These are phyloP conservation scores for Sepiola atlantica DNA, from an alignment of 2,888 invertebrate species.

Conservation along the genomic window DNA sequence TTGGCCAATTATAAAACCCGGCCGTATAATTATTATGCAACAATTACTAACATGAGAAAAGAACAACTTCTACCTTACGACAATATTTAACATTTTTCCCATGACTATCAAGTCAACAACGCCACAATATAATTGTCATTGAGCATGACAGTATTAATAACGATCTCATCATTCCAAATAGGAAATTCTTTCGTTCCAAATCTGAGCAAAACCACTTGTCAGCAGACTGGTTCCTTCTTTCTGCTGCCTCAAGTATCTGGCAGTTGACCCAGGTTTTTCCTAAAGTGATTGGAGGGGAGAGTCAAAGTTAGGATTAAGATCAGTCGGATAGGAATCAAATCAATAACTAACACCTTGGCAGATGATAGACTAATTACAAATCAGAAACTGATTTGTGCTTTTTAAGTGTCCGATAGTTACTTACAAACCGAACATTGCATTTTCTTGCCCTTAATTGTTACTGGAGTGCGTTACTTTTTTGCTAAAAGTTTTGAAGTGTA, in stretches of 20 bases:
- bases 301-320: background rate
- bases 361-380: background rate
- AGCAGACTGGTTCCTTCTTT: background rate
- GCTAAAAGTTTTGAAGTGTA: background rate
- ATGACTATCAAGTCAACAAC: background rate
- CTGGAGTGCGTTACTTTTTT: background rate
- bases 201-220: background rate
- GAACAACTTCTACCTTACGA: background rate
- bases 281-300: background rate
- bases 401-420: background rate
- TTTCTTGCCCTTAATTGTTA: background rate
- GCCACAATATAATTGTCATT: background rate
- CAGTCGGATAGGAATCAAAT: background rate
- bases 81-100: background rate
- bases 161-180: background rate
- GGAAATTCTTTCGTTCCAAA: background rate
- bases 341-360: background rate
- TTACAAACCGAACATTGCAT: background rate
- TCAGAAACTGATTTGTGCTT: background rate
- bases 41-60: background rate
- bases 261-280: background rate
- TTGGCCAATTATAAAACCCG: background rate
- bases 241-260: background rate
- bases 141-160: background rate
- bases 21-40: constrained; percentile 4